Base-by-base conservation (phyloP, 2,797 vertebrate species). In the Pantherophis vulpinus region DNA sequence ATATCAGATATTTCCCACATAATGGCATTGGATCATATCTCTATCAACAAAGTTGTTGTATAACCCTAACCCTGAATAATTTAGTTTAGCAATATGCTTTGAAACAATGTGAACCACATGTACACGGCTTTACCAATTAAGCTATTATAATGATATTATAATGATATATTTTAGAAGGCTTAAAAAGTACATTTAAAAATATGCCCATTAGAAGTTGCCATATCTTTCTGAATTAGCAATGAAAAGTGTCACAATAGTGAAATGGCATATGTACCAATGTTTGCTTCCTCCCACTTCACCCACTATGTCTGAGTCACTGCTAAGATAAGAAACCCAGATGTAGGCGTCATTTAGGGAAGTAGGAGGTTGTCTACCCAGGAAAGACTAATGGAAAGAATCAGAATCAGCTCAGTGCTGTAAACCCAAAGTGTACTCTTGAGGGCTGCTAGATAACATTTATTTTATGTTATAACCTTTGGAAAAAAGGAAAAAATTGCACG, bases 391-490 rank as follows among this genome's bases (percentile, higher is more conserved):
- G 27, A 79, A 6, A 83, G 23, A 89, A 37, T 91, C 6, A 54
- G 90, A 83, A 27, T 83, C 54, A 93, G 7, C 55, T 16, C 5
- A 63, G 23, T 88, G 70, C 55, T 32, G 7, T 1, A 90, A 60
- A 92, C 66, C 32, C 59, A n/a, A 89, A 83, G 92, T 88, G 54
- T 11, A 74, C 90, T 55, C 23, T 88, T 93, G 5, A 61, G 47
- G 83, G 66, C 74, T 90, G 89, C 37, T 70, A 89, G 91, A 90
- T 89, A 89, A 91, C 91, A 12, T 79, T 92, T 90, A 92, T 87
- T 90, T 90, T 29, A 61, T 91, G 13, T 90, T 94, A 92, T 92
- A 92, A 87, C 54, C 3, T 92, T 3, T 91, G 42, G 70, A 32
- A 63, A 86, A 14, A 60, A 92, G 12, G 58, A 25, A 74, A 83